A percentile compares a stretch with the other conserved stretches of the same genome.
phyloP scores from a whole-genome alignment of 2,888 invertebrate genomes.

The Dryocosmus kuriphilus region DNA sequence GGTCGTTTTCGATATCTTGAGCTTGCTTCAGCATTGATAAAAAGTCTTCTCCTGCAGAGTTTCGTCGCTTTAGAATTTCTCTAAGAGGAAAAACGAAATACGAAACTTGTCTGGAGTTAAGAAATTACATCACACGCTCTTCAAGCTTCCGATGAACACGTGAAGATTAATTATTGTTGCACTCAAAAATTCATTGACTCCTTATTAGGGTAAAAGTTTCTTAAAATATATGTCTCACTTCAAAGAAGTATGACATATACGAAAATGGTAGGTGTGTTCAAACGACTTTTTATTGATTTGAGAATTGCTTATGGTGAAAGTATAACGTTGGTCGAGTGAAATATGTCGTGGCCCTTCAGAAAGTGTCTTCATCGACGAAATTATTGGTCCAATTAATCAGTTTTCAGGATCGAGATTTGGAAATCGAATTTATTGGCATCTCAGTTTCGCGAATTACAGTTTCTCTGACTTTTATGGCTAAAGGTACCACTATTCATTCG shows the following conservation, averaged over 20 bases:
- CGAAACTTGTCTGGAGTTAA: neutral
- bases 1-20: neutral
- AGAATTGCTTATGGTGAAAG: conserved; percentile 20
- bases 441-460: conserved; percentile 7
- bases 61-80: neutral
- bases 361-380: conserved; percentile 25
- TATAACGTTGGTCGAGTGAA: conserved; percentile 22
- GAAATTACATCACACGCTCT: neutral
- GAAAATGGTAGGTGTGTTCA: conserved; percentile 11
- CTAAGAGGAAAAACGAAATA: conserved; percentile 4
- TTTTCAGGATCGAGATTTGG: conserved; percentile 30
- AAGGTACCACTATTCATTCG: neutral
- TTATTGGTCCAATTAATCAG: conserved; percentile 21
- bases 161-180: neutral
- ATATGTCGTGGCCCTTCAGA: conserved; percentile 10
- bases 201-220: neutral
- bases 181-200: neutral
- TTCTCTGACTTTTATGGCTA: neutral
- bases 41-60: conserved; percentile 11
- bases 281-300: conserved; percentile 21
- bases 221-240: neutral
- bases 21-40: neutral
- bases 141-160: neutral
- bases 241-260: conserved; percentile 8
- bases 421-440: conserved; percentile 28